Conservation (phyloP, 2,888 invertebrate genomes). For the Steinernema hermaphroditum region DNA sequence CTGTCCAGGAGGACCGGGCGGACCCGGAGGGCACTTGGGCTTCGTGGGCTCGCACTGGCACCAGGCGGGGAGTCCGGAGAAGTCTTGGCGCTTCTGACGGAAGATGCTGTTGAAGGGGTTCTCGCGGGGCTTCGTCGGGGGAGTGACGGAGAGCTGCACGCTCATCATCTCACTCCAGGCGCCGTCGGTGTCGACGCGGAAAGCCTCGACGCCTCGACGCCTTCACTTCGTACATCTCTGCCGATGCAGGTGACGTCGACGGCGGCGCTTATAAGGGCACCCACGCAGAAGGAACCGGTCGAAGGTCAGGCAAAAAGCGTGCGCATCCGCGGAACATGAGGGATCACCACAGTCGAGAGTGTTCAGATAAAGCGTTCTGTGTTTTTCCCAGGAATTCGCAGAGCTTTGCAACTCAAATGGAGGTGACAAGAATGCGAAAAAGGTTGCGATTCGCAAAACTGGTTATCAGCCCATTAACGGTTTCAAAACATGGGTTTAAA, state of each 20-base stretch:
- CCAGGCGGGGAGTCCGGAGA: not conserved
- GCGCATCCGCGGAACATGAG: not conserved
- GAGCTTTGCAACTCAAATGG: too few species aligned
- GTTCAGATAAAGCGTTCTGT: too few species aligned
- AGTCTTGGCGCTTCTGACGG: conserved; percentile 9
- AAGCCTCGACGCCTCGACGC: not conserved
- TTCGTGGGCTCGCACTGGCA: conserved; percentile 8
- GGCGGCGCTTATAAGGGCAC: not conserved
- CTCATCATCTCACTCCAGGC: conserved; percentile 27
- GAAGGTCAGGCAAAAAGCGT: not conserved
- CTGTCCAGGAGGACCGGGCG: not conserved
- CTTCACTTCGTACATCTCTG: conserved; percentile 1
- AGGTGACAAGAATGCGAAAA: too few species aligned
- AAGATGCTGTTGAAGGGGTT: conserved; percentile 25
- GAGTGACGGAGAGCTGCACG: conserved; percentile 27
- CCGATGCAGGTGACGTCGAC: not conserved
- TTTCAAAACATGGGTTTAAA: too few species aligned
- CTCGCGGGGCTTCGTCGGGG: conserved; percentile 21
- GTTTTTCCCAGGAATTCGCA: too few species aligned
- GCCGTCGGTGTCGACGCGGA: conserved; percentile 29
- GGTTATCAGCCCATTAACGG: too few species aligned
- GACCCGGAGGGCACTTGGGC: not conserved
- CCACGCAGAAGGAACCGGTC: not conserved
- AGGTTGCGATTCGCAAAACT: too few species aligned
- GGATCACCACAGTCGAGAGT: too few species aligned